Base-by-base conservation (phyloP, 1,140 invertebrate species). In the Colletes latitarsis region DNA sequence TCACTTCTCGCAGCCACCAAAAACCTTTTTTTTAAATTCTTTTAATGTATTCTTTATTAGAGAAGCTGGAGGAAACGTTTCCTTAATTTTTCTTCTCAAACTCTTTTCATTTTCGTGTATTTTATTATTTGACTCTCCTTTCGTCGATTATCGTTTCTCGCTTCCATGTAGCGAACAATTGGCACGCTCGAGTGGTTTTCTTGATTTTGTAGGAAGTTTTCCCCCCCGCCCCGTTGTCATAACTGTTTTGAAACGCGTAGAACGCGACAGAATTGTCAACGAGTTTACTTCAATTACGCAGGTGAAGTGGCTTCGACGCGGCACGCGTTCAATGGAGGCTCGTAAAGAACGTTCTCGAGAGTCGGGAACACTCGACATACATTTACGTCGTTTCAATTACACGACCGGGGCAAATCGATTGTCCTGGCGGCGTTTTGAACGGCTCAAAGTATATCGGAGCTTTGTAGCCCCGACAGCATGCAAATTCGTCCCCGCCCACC, bases 341-440 rank as follows among this genome's bases (percentile, higher is more conserved):
- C 67, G 68, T 52, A 58, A 77, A 77, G 75, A 62, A 62, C 55
- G 43, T 62, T 77, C 66, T 67, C 39, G 39, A 76, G 49, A 76
- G 46, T 64, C 60, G 60, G 53, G 52, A 30, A 57, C 74, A 67
- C 74, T 67, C 62, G 73, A 67, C 49, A 67, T 67, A 67, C 73
- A 67, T 76, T 76, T n/a, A 68, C 74, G 63, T 55, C 52, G 57
- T 77, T 77, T 77, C 75, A 77, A 77, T 77, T 77, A 77, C 55
- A 62, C 43, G 67, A n/a, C 1, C 17, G 17, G 49, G 53, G 17
- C 0, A 30, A 64, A 78, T 78, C 69, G 77, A 78, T 72, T 78
- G 69, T 78, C 69, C 57, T 46, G 77, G 49, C 58, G 57, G 49
- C 60, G 60, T 9, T 64, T 79, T 39, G 49, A 79, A 79, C 73